Conservation (phyloP, 2,797 vertebrate genomes). For the Poliocrania exsul region DNA sequence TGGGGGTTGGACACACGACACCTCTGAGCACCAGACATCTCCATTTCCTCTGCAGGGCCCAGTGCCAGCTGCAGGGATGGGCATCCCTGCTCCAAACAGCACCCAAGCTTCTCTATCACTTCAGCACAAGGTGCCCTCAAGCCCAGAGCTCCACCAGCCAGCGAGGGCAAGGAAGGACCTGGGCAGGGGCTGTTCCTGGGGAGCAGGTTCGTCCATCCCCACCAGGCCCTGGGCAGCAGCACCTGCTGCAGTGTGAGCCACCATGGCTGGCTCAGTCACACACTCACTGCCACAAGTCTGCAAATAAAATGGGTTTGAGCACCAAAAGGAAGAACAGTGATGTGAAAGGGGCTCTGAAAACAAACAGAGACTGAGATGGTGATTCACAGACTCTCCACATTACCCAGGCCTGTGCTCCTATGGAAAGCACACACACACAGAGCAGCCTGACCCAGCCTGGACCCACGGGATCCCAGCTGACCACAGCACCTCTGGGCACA, state of each 20-base stretch:
- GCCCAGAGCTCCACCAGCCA: background rate
- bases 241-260: background rate
- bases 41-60: background rate
- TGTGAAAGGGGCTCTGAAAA: background rate
- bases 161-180: background rate
- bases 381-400: fast-evolving
- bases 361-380: background rate
- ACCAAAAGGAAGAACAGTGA: background rate
- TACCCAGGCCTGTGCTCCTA: background rate
- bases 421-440: fast-evolving
- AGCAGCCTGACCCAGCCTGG: background rate
- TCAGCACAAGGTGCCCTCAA: background rate
- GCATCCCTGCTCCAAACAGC: background rate
- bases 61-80: background rate
- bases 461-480: fast-evolving
- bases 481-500: background rate
- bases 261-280: background rate
- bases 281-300: background rate
- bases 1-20: background rate
- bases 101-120: fast-evolving
- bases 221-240: fast-evolving
- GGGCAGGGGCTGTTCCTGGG: fast-evolving
- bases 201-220: fast-evolving
- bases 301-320: background rate
- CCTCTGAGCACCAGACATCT: background rate